Evolutionary conservation across 2,888 invertebrate species (phyloP), one percentile per base, ranked within the genome.

Genomic region (Rhamnusium bicolor): DNA sequence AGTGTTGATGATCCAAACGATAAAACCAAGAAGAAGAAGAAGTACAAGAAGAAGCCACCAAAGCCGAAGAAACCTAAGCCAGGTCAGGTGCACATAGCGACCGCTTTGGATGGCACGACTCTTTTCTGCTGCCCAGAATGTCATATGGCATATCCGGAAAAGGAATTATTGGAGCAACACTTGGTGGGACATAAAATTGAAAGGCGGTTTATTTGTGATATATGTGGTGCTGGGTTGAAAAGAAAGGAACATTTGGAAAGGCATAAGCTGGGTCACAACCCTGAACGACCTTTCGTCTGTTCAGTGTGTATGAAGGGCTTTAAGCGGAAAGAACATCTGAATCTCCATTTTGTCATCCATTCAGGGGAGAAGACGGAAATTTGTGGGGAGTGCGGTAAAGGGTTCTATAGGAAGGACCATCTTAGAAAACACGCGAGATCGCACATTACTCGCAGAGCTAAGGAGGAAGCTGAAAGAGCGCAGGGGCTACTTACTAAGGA

Each of bases 311-410:
- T 92, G 88, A 95, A 95, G 75, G 78, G 86, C 29, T 95, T 95
- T 89, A 95, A 95, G 86, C 91, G 95, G 71, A 93, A 94, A 86
- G 95, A 95, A 85, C 95, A 95, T 83, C 90, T 95, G 83, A 95
- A 94, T 87, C 90, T 95, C 77, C 95, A 95, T 88, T 93, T 93
- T 81, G 94, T 95, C 81, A 95, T 95, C 86, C 95, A 95, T 89
- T 94, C 94, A 69, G 95, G 95, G 40, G 93, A 94, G 86, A 95
- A 95, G 88, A 94, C 94, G 4, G 94, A 95, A 86, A 92, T 94
- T 76, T 95, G 94, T 85, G 90, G 89, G 40, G 93, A 94, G 85
- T 95, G 94, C 82, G 94, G 94, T 53, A 94, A 94, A 87, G 94
- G 94, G 40, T 94, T 94, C 86, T 94, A 94, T 85, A 90, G 94